Base-by-base conservation (phyloP, 2,888 invertebrate species). In the Chymomyza fuscimana region DNA sequence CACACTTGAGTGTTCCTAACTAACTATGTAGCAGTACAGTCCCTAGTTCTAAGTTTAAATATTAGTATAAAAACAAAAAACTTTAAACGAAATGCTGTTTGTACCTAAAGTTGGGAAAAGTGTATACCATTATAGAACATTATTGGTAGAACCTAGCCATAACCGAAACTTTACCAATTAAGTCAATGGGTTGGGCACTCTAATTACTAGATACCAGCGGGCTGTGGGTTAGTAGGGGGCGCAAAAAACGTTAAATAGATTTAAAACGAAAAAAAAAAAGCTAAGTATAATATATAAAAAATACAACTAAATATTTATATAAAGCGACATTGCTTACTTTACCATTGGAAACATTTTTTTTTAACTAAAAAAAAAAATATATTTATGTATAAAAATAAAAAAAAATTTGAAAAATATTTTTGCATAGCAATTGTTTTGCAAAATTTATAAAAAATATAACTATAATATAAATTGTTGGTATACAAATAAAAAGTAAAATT, bases 1-100 rank as follows among this genome's bases (percentile, higher is more conserved):
- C 73, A 73, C 69, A 79, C 72, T 69, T 73, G 46, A 77, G 85
- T 82, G 82, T 85, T 85, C 82, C 85, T 85, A 76, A 69, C 60
- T 77, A 71, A 15, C 15, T 7, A 50, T 46, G 19, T 51, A 54
- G 58, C 50, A 36, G 51, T 64, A 60, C 67, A 65, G 65, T 72
- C 70, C 63, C 25, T 66, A 73, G 46, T 46, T 64, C 15, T 60
- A 76, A 58, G 22, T 25, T 22, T 7, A 58, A 72, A 60, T 40
- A 60, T 16, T 56, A 16, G 19, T 58, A 2, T 65, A 40, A 3
- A 29, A 32, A 46, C 5, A 46, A 4, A 12, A 46, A 46, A 12
- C 12, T 46, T 12, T 12, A 46, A 46, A 46, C 12, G 40, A 12
- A 46, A 46, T 46, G 40, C 40, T 46, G 40, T 46, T 46, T 46